Evolutionary conservation across 2,888 invertebrate species (phyloP).

Genomic region (Eristalis pertinax): DNA sequence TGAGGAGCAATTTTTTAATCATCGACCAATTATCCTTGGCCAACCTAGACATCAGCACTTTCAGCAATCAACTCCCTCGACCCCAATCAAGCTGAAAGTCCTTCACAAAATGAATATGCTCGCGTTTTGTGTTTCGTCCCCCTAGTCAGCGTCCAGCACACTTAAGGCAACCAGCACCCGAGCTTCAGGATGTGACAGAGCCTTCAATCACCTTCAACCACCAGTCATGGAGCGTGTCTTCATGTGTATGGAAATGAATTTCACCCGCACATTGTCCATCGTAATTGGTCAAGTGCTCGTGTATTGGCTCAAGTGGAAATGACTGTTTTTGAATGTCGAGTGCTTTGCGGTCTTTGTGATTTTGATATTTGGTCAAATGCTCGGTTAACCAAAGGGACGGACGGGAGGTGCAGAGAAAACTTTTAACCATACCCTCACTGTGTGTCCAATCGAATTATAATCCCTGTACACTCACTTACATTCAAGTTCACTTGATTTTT

Average conservation of each 20-base stretch:
- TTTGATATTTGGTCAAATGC: conserved; percentile 36
- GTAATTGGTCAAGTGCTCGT: conserved; percentile 62
- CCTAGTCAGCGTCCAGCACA: background rate
- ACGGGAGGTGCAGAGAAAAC: conserved; percentile 30
- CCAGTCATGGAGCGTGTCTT: conserved; percentile 23
- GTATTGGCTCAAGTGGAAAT: conserved; percentile 61
- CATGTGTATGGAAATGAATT: conserved; percentile 22
- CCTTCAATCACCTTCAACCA: conserved; percentile 40
- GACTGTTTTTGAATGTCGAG: conserved; percentile 65
- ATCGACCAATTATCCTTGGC: background rate
- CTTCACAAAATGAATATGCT: conserved; percentile 31
- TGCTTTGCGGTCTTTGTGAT: conserved; percentile 38
- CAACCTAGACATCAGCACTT: background rate
- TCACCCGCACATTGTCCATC: conserved; percentile 46
- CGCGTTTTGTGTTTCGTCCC: background rate
- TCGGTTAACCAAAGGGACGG: conserved; percentile 12
- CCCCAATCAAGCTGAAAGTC: conserved; percentile 43
- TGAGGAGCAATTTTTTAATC: background rate
- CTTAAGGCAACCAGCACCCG: conserved; percentile 3
- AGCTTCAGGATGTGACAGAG: conserved; percentile 1
- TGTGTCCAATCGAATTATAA: background rate
- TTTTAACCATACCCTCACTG: background rate
- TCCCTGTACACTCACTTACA: conserved; percentile 1
- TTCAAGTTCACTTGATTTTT: conserved; percentile 4
- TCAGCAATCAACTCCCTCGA: background rate